Evolutionary conservation across 2,113 vertebrate species (phyloP), one percentile per base, ranked within the genome.

Genomic region (Trachemys scripta): DNA sequence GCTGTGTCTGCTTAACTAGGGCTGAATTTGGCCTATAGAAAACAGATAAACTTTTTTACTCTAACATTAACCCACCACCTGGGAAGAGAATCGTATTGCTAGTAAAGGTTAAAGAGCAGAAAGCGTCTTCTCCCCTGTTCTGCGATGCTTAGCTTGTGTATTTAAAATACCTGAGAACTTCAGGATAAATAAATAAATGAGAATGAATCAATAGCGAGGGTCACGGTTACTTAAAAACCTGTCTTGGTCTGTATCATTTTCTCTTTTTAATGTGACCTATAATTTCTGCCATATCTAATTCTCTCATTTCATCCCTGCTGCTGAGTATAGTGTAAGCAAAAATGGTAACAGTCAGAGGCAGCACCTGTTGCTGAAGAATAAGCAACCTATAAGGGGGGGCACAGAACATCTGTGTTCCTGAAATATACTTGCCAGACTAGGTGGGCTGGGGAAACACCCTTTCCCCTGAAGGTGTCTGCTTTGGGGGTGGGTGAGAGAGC

Each of bases 231-330:
- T 38, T 72, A 19, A 89, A 85, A 81, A 56, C 1, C 81, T 90
- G 85, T 84, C 57, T 56, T 38, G 57, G 65, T 72, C 49, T 87
- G 8, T 50, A 45, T 20, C 19, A 19, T 86, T 47, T 87, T 87
- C 13, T 85, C 31, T 89, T 94, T 87, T 89, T 50, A 90, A 87
- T 9, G 53, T 87, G 12, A 10, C n/a, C 12, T 27, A 53, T 27
- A 88, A 90, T 89, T 94, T 84, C 62, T 72, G 35, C 20, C 69
- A n/a, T 62, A 49, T 49, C 62, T 76, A 84, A 53, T 90, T 94
- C 49, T 94, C 47, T 96, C 56, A 35, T 94, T 92, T 92, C 38
- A 14, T 89, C 88, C 50, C 72, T 96, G 88, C 78, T 97, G 45
- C 78, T 90, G 56, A 10, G 79, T 92, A 0, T 2, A 24, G 78